Evolutionary conservation across 2,113 vertebrate species (phyloP).

Genomic region (Hypomesus transpacificus): DNA sequence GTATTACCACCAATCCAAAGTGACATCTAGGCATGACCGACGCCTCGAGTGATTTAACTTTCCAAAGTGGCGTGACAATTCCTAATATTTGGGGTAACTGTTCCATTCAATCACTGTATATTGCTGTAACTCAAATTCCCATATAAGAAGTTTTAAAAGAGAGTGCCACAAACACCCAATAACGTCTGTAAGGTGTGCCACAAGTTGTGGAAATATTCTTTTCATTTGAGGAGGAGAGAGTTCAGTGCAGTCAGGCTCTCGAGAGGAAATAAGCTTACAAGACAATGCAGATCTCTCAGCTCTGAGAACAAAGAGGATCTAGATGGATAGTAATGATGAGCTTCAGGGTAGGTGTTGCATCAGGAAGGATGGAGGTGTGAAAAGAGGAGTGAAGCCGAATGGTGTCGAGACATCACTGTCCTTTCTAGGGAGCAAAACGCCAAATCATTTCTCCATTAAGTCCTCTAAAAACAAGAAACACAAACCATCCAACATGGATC

Average conservation of each 20-base stretch:
- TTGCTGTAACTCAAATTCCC: background rate
- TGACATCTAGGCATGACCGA: conserved; percentile 18
- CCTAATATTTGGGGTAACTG: background rate
- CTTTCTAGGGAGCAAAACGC: too few species aligned
- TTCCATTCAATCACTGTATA: background rate
- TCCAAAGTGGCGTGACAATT: background rate
- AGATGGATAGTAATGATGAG: background rate
- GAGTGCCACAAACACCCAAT: background rate
- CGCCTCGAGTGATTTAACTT: background rate
- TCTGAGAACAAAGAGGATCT: background rate
- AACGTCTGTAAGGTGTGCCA: background rate
- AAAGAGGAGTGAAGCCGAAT: background rate
- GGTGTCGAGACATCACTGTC: too few species aligned
- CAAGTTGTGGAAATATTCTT: background rate
- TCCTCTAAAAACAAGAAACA: too few species aligned
- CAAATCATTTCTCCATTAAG: too few species aligned
- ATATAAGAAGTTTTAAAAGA: background rate
- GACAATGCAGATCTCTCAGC: background rate
- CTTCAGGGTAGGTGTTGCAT: background rate
- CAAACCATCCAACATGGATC: too few species aligned
- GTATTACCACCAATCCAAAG: conserved; percentile 18
- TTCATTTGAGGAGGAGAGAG: background rate
- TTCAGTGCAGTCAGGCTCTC: background rate
- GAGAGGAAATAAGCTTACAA: background rate
- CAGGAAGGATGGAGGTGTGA: background rate